phyloP scores from a whole-genome alignment of 2,888 invertebrate species.

The Agrochola circellaris region DNA sequence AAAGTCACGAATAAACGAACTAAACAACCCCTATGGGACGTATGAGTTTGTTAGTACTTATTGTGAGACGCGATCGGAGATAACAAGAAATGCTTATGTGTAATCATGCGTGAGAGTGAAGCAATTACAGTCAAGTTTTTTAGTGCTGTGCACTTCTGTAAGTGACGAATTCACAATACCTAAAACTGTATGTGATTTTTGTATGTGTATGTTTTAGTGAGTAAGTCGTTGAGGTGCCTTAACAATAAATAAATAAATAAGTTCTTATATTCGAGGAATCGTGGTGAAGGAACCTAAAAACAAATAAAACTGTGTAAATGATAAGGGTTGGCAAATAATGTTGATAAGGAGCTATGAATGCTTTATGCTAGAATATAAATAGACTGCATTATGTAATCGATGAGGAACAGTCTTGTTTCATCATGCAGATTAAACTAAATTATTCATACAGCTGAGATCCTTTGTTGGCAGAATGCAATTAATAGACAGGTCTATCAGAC shows the following conservation, averaged over 20 bases:
- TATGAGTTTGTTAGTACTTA: constrained; percentile 50
- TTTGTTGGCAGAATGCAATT: constrained; percentile 31
- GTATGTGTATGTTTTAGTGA: too few species aligned
- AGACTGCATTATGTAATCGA: background rate
- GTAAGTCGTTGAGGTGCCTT: too few species aligned
- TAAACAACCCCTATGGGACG: constrained; percentile 65
- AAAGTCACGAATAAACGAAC: constrained; percentile 72
- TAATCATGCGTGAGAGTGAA: constrained; percentile 22
- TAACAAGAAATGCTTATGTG: constrained; percentile 44
- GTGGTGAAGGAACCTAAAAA: background rate
- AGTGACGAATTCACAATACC: too few species aligned
- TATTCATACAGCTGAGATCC: constrained; percentile 1
- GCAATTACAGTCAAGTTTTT: constrained; percentile 13
- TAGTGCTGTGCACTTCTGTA: too few species aligned
- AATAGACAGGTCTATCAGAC: constrained; percentile 5
- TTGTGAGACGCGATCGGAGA: constrained; percentile 51
- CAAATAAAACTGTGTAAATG: background rate
- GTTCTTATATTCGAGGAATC: background rate
- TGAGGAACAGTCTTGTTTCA: background rate
- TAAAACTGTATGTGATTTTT: too few species aligned
- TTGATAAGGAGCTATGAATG: background rate
- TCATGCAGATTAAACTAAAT: background rate
- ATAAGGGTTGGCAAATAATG: background rate
- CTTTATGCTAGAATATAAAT: background rate
- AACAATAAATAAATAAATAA: too few species aligned